A percentile compares a stretch with the other conserved stretches of the same genome.
Evolutionary conservation across 2,888 invertebrate genomes (phyloP).

Genomic region (Xestia c-nigrum): DNA sequence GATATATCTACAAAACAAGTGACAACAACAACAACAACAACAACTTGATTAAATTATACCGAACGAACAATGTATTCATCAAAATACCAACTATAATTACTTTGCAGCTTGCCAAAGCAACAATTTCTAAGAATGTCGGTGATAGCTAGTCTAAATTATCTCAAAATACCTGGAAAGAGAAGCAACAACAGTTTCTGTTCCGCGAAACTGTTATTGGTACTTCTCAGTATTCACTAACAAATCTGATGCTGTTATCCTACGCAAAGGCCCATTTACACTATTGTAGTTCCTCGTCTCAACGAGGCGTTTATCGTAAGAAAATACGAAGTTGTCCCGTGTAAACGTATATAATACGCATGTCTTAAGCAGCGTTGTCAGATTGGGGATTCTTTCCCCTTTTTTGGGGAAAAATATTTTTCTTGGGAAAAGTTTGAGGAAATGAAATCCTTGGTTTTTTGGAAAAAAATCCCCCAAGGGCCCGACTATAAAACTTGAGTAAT

Average conservation of each 20-base stretch:
- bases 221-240: slow-evolving; percentile 5
- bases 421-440: no score
- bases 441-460: no score
- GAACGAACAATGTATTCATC: not conserved
- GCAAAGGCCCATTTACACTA: slow-evolving; percentile 8
- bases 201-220: slow-evolving; percentile 17
- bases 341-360: not conserved
- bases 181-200: slow-evolving; percentile 17
- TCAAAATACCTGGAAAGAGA: slow-evolving; percentile 12
- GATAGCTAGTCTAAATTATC: slow-evolving; percentile 3
- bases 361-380: not conserved
- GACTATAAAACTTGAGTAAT: not conserved
- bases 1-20: not conserved
- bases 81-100: not conserved
- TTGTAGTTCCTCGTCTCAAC: no score
- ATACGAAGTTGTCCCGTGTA: not conserved
- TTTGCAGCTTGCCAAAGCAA: not conserved
- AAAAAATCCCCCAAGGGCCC: no score
- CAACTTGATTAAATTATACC: not conserved
- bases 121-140: not conserved
- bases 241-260: slow-evolving; percentile 12
- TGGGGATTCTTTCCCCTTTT: not conserved
- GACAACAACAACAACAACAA: no score
- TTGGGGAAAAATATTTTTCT: no score
- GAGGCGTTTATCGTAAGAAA: not conserved